phyloP scores from a whole-genome alignment of 2,113 vertebrate species.

The Periophthalmus modestus region DNA sequence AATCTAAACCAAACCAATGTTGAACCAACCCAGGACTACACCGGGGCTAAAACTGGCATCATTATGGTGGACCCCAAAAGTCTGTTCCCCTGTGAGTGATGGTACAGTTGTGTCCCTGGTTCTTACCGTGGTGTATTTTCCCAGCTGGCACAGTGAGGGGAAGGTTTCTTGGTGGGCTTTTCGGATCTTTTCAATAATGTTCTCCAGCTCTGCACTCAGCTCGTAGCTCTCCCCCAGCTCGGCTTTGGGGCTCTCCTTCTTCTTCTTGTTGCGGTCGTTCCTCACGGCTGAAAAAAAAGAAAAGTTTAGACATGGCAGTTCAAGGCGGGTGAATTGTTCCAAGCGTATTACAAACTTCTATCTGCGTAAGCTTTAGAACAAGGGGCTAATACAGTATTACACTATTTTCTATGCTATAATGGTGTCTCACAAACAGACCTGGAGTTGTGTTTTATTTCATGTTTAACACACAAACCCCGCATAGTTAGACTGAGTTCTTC shows the following conservation, averaged over 20 bases:
- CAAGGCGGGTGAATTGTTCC: neutral
- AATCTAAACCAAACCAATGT: no score
- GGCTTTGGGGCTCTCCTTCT: slow-evolving; percentile 90
- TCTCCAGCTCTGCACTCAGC: slow-evolving; percentile 91
- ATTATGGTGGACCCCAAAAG: neutral
- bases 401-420: no score
- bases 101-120: neutral
- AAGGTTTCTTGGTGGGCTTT: slow-evolving; percentile 98
- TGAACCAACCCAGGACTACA: no score
- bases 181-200: slow-evolving; percentile 94
- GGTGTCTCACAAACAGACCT: no score
- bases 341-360: neutral
- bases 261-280: slow-evolving; percentile 98
- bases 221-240: slow-evolving; percentile 91
- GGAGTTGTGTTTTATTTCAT: no score
- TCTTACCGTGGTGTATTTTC: slow-evolving; percentile 97
- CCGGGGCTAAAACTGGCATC: no score
- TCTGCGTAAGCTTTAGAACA: neutral
- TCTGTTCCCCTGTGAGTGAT: neutral
- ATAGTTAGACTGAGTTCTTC: no score
- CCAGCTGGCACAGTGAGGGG: slow-evolving; percentile 96
- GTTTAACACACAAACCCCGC: no score
- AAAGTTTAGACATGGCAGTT: slow-evolving; percentile 11
- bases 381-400: no score
- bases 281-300: slow-evolving; percentile 84